Conservation (phyloP, 2,888 invertebrate genomes). For the Dynastes hyllus region DNA sequence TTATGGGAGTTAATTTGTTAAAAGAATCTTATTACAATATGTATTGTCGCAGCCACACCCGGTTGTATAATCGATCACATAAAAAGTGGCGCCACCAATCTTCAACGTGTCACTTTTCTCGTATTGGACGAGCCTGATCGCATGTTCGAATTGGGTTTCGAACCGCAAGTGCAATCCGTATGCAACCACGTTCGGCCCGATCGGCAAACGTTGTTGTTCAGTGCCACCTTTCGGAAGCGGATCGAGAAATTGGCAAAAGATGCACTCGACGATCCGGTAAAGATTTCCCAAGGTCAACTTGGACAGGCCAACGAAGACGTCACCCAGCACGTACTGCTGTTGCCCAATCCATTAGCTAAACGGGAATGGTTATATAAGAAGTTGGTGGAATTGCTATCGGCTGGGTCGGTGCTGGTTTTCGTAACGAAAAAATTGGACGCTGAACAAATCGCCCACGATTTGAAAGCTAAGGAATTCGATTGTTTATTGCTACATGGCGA, state of each 20-base stretch:
- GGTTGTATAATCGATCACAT: slow-evolving; percentile 98
- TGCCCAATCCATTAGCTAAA: slow-evolving; percentile 89
- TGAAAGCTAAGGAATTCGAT: slow-evolving; percentile 87
- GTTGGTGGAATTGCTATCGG: slow-evolving; percentile 91
- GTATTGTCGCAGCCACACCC: slow-evolving; percentile 87
- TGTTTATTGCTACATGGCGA: slow-evolving; percentile 96
- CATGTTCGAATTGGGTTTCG: slow-evolving; percentile 98
- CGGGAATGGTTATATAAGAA: slow-evolving; percentile 93
- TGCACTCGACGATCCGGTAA: slow-evolving; percentile 93
- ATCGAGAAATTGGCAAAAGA: slow-evolving; percentile 95
- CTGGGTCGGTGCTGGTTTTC: slow-evolving; percentile 95
- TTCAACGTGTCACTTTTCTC: slow-evolving; percentile 92
- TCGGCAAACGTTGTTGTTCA: slow-evolving; percentile 96
- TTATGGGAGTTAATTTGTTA: too few species aligned
- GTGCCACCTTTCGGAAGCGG: slow-evolving; percentile 96
- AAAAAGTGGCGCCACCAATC: slow-evolving; percentile 96
- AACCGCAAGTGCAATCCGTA: slow-evolving; percentile 96
- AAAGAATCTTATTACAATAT: too few species aligned
- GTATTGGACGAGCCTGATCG: slow-evolving; percentile 99
- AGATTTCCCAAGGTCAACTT: slow-evolving; percentile 95
- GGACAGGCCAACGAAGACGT: slow-evolving; percentile 97
- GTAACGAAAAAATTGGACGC: slow-evolving; percentile 98
- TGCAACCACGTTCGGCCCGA: slow-evolving; percentile 98
- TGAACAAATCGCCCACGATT: slow-evolving; percentile 79
- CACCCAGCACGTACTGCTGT: slow-evolving; percentile 88